Percentiles rank a stretch among this genome's conserved stretches.
Evolutionary conservation across 2,888 invertebrate genomes (phyloP).

Genomic region (Eilema depressum): DNA sequence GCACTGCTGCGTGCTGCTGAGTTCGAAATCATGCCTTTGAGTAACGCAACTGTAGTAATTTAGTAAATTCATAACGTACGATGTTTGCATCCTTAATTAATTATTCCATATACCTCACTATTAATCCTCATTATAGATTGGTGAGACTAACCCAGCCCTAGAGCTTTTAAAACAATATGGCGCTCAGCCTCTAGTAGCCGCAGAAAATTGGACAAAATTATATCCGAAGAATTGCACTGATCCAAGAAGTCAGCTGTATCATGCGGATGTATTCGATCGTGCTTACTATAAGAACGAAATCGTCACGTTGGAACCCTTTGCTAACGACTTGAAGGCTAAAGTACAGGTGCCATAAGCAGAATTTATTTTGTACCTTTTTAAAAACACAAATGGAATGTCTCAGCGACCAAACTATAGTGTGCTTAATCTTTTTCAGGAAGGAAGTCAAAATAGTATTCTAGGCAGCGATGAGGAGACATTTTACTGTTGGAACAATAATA

Average conservation of each 20-base stretch:
- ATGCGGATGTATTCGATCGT: slow-evolving; percentile 62
- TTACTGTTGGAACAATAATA: slow-evolving; percentile 85
- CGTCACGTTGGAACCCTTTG: slow-evolving; percentile 51
- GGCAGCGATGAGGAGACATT: slow-evolving; percentile 38
- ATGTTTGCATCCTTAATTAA: too few relatives aligned
- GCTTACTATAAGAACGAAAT: slow-evolving; percentile 66
- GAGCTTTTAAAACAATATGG: slow-evolving; percentile 72
- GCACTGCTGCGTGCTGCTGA: too few relatives aligned
- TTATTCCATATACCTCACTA: too few relatives aligned
- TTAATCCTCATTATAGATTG: slow-evolving; percentile 55
- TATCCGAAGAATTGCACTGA: slow-evolving; percentile 75
- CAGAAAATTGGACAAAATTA: slow-evolving; percentile 66
- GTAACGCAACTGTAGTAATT: too few relatives aligned
- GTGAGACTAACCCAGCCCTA: slow-evolving; percentile 71
- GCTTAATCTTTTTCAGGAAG: slow-evolving; percentile 13
- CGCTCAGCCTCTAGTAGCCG: slow-evolving; percentile 62
- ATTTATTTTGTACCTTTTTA: neutral
- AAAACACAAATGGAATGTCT: neutral
- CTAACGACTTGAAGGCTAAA: neutral
- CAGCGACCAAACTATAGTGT: neutral
- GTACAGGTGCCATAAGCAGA: neutral
- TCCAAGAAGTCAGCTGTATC: slow-evolving; percentile 63
- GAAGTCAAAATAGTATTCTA: slow-evolving; percentile 28
- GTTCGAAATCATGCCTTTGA: too few relatives aligned
- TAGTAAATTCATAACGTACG: too few relatives aligned